These are phyloP conservation scores for Drosophila murphyi DNA, from an alignment of 1,140 invertebrate genomes.

Conservation along the genomic window DNA sequence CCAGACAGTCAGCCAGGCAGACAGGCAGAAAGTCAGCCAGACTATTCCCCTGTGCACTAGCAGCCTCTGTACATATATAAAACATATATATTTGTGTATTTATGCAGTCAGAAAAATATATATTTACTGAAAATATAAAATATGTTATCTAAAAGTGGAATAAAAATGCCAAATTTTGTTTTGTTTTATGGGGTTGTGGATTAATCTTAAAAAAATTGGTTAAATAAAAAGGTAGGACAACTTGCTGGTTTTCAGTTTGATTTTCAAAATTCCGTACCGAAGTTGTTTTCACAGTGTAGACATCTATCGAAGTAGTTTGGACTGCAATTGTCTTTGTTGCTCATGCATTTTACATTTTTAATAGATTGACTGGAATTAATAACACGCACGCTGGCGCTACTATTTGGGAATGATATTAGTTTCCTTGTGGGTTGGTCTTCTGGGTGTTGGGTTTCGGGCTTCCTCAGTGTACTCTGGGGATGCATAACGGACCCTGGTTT, in stretches of 20 bases:
- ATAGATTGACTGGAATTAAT: conserved; percentile 81
- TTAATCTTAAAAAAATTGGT: too few relatives aligned
- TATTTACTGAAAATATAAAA: too few relatives aligned
- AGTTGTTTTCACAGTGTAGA: not conserved
- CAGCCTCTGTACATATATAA: conserved; percentile 21
- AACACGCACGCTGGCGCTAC: conserved; percentile 32
- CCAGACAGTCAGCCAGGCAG: conserved; percentile 52
- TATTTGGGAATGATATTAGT: conserved; percentile 50
- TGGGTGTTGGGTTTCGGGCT: not conserved
- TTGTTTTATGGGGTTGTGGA: too few relatives aligned
- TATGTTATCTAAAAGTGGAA: too few relatives aligned
- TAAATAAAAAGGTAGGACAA: too few relatives aligned
- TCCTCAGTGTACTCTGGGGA: conserved; percentile 49
- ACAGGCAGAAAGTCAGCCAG: conserved; percentile 8
- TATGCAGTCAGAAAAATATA: not conserved
- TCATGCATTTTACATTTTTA: conserved; percentile 84
- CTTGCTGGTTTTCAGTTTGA: too few relatives aligned
- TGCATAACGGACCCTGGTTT: conserved; percentile 67
- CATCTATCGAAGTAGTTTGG: conserved; percentile 28
- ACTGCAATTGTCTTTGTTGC: conserved; percentile 71
- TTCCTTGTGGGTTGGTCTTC: conserved; percentile 42
- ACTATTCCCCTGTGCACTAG: conserved; percentile 62
- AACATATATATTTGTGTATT: not conserved
- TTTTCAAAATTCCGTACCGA: too few relatives aligned
- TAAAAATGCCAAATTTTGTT: too few relatives aligned